Percentiles rank a stretch among this genome's conserved stretches.
Conservation (phyloP, 2,888 invertebrate genomes). For the Chironomus tentans region DNA sequence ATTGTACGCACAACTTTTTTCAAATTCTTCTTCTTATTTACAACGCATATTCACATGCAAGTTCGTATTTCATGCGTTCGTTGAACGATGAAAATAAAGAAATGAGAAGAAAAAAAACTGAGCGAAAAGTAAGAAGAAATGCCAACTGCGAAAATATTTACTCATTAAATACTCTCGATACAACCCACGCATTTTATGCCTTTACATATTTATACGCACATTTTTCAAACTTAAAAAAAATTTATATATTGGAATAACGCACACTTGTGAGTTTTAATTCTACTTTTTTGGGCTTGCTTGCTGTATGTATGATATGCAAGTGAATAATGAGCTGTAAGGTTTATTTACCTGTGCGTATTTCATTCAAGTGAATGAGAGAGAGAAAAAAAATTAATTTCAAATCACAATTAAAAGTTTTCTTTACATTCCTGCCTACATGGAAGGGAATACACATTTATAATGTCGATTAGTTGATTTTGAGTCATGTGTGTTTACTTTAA, state of each 20-base stretch:
- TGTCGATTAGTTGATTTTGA: too few species aligned
- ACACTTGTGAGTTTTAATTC: neutral
- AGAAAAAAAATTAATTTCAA: neutral
- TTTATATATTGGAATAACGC: neutral
- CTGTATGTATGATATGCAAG: neutral
- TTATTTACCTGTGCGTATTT: neutral
- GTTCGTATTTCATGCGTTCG: neutral
- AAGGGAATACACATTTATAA: neutral
- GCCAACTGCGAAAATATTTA: constrained; percentile 24
- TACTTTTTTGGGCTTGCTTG: neutral
- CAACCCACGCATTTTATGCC: constrained; percentile 8
- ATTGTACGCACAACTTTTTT: neutral
- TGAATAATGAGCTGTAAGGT: neutral
- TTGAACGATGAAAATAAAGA: neutral
- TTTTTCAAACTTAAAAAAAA: neutral
- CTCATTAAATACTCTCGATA: constrained; percentile 12
- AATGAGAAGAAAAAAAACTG: neutral
- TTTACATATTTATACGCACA: constrained; percentile 14
- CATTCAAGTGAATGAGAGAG: neutral
- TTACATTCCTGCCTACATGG: neutral
- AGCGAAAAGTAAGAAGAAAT: neutral
- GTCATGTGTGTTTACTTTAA: too few species aligned
- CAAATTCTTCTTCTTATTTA: neutral
- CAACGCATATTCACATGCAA: neutral
- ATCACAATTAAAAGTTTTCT: neutral